Base-by-base conservation (phyloP, 2,888 invertebrate species). In the Tuta absoluta region DNA sequence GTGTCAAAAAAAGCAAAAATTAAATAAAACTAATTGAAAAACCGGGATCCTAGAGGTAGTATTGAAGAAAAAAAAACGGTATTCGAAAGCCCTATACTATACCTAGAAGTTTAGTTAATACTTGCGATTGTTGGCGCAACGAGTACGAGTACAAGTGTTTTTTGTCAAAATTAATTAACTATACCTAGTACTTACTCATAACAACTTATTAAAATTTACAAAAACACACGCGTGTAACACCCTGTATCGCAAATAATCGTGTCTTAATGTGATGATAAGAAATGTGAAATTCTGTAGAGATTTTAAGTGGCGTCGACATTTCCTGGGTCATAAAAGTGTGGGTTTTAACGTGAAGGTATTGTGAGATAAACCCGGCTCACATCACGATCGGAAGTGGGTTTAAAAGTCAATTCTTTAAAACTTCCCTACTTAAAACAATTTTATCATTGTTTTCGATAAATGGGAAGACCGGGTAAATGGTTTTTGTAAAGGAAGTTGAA, bases 221-320 rank as follows among this genome's bases (percentile, higher is more conserved):
- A n/a, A n/a, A n/a, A n/a, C n/a, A n/a, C n/a, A n/a, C n/a, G n/a
- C n/a, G 4, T 33, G 8, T 33, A 10, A 17, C 56, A 56, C 33
- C 56, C 33, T 28, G 28, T 56, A 33, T 56, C 5, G 14, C 17
- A 56, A 56, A 24, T n/a, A 53, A 53, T 53, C 53, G 28, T 53
- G 14, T 19, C 37, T 58, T 38, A 37, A 58, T 38, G 33, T 28
- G 57, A 38, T 38, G 38, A 58, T 38, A 38, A 58, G 58, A 58
- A 38, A 38, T 21, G 11, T 58, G 21, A 58, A 33, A 38, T 37
- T 28, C 58, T 58, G 21, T 24, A 58, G 37, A 58, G 38, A 58
- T 58, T 14, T 57, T 57, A 38, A 58, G 38, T 21, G 38, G 37
- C 12, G 37, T 38, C 38, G 21, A 38, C 38, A 21, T 58, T 58